Evolutionary conservation across 2,888 invertebrate genomes (phyloP), one percentile per base, ranked within the genome.

Genomic region (Platynereis dumerilii): DNA sequence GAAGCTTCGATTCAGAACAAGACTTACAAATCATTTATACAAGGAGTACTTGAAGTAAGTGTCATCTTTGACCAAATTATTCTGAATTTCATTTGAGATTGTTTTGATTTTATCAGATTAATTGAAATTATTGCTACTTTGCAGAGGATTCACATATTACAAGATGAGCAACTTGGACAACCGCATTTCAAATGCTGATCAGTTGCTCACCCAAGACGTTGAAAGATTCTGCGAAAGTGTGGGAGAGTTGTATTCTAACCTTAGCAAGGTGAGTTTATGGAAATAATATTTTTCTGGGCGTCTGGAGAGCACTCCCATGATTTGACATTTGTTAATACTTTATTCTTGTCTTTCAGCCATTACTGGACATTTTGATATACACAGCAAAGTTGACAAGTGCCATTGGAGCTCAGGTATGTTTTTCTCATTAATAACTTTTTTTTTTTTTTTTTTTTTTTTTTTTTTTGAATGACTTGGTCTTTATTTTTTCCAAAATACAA

Each of bases 221-320:
- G 98, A 98, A 83, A 95, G 94, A 85, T 97, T 99, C 87, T 97
- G 97, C 83, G 94, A 94, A 75, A 92, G 94, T 64, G 91, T 96
- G 42, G 93, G 96, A 0, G 96, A 97, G 81, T 87, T 99, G 17
- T 99, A 99, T 86, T 94, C 96, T 68, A 96, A 98, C 83, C 90
- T 97, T 28, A 94, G 94, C 75, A 99, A 99, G 80, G 86, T 86
- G 66, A 64, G 60, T 34, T 34, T 34, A 22, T 22, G 3, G 52
- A 3, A 20, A 52, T 10, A 17, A 52, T 22, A 52, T 17, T 7
- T 17, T 20, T 12, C 17, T 17, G 44, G 44, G 12, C 12, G 12
- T 42, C 44, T 42, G 17, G 12, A 15, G 12, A n/a, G 17, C 44
- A 42, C 17, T 42, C 44, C 44, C 17, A n/a, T n/a, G n/a, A n/a